phyloP scores from a whole-genome alignment of 2,888 invertebrate species.

The Melitaea athalia region DNA sequence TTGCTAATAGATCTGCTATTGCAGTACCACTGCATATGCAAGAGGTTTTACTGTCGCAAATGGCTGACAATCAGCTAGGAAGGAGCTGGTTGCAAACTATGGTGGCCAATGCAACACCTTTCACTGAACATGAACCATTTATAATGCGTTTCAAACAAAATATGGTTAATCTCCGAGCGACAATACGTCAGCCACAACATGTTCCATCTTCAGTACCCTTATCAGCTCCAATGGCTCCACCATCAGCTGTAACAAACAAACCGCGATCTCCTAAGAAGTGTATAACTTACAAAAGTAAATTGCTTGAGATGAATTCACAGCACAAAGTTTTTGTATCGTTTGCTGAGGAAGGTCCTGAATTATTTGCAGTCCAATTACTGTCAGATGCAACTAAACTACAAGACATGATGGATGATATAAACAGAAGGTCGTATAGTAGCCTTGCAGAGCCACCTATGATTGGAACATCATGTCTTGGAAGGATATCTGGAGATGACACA shows the following conservation, averaged over 20 bases:
- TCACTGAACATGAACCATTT: slow-evolving; percentile 71
- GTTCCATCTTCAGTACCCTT: slow-evolving; percentile 35
- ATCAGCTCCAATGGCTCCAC: slow-evolving; percentile 39
- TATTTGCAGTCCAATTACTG: slow-evolving; percentile 89
- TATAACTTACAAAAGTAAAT: slow-evolving; percentile 79
- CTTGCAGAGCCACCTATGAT: slow-evolving; percentile 86
- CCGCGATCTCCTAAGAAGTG: slow-evolving; percentile 68
- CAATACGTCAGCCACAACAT: slow-evolving; percentile 64
- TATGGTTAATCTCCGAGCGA: slow-evolving; percentile 63
- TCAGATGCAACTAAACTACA: slow-evolving; percentile 83
- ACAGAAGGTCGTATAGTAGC: slow-evolving; percentile 82
- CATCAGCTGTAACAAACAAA: slow-evolving; percentile 45
- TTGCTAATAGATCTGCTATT: slow-evolving; percentile 71
- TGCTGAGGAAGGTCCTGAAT: slow-evolving; percentile 90
- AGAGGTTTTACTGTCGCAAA: slow-evolving; percentile 63
- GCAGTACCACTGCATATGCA: slow-evolving; percentile 73
- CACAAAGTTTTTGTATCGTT: slow-evolving; percentile 88
- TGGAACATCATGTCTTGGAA: slow-evolving; percentile 89
- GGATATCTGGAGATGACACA: slow-evolving; percentile 85
- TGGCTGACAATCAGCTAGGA: slow-evolving; percentile 53
- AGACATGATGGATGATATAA: slow-evolving; percentile 88
- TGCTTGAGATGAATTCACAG: slow-evolving; percentile 73
- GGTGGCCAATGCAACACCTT: slow-evolving; percentile 54
- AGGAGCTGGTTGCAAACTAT: slow-evolving; percentile 61
- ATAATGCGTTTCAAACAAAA: slow-evolving; percentile 70